phyloP scores from a whole-genome alignment of 2,888 invertebrate genomes.

The Plagodis dolabraria region DNA sequence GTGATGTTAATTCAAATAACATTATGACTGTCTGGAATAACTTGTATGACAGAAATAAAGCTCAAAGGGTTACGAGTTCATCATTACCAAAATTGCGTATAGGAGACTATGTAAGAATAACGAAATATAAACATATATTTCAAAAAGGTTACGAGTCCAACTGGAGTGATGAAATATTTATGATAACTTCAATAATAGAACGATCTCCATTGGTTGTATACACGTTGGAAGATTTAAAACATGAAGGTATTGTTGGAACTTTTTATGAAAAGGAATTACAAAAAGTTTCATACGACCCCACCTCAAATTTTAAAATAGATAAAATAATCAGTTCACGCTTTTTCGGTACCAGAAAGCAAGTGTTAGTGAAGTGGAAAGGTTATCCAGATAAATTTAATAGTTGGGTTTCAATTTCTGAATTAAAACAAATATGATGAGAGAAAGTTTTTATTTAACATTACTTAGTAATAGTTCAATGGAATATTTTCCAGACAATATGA shows the following conservation, averaged over 20 bases:
- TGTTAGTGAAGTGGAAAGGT: conserved; percentile 43
- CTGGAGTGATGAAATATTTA: conserved; percentile 47
- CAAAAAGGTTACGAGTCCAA: too few species aligned
- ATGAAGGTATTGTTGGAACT: conserved; percentile 33
- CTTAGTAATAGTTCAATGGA: too few species aligned
- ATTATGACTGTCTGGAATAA: too few species aligned
- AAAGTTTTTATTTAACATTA: too few species aligned
- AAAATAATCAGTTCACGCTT: conserved; percentile 27
- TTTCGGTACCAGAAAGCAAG: conserved; percentile 38
- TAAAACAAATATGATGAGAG: conserved; percentile 36
- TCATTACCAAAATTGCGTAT: conserved; percentile 19
- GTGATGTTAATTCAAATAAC: too few species aligned
- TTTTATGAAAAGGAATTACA: too few species aligned
- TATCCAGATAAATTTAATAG: neutral
- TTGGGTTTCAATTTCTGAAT: conserved; percentile 6
- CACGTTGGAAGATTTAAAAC: conserved; percentile 36
- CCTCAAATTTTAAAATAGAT: conserved; percentile 37
- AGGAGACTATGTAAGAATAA: conserved; percentile 34
- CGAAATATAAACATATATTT: conserved; percentile 43
- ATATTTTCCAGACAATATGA: conserved; percentile 40
- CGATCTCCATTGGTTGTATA: conserved; percentile 34
- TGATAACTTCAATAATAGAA: conserved; percentile 26
- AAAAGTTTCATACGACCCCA: conserved; percentile 33
- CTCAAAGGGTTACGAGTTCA: too few species aligned
- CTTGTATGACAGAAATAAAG: too few species aligned